Percentiles rank a stretch among this genome's conserved stretches.
phyloP scores from a whole-genome alignment of 1,140 invertebrate genomes.

The Oryzaephilus surinamensis region DNA sequence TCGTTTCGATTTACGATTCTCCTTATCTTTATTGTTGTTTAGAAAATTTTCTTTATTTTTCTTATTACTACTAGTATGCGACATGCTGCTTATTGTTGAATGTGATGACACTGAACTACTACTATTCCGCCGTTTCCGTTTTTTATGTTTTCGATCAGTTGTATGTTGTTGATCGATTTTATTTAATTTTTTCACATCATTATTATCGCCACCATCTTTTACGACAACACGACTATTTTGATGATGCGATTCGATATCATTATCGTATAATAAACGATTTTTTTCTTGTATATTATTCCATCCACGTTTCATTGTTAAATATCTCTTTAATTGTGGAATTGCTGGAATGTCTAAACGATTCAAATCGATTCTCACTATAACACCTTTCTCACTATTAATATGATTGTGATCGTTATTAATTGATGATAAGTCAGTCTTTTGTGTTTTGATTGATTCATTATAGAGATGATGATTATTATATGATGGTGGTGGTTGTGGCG shows the following conservation, averaged over 20 bases:
- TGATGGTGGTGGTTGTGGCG: constrained; percentile 6
- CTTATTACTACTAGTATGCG: constrained; percentile 26
- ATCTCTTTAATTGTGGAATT: constrained; percentile 13
- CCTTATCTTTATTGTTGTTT: constrained; percentile 12
- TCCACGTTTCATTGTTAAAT: constrained; percentile 11
- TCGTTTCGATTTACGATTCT: constrained; percentile 20
- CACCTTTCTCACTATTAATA: constrained; percentile 6
- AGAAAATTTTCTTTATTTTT: constrained; percentile 20
- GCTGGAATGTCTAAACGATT: constrained; percentile 17
- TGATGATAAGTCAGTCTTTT: constrained; percentile 17
- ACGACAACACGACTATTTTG: constrained; percentile 1
- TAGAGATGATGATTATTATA: too few relatives aligned
- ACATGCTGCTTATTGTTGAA: constrained; percentile 29
- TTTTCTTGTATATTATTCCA: too few relatives aligned
- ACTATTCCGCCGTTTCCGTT: constrained; percentile 42
- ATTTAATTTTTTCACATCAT: constrained; percentile 13
- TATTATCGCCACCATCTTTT: constrained; percentile 8
- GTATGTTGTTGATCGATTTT: constrained; percentile 1
- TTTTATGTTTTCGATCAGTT: constrained; percentile 26
- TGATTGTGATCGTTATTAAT: constrained; percentile 5
- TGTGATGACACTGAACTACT: constrained; percentile 39
- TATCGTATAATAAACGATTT: constrained; percentile 6
- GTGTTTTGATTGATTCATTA: constrained; percentile 17
- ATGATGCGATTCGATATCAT: constrained; percentile 4
- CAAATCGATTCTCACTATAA: constrained; percentile 28